Conservation (phyloP, 2,797 vertebrate species). For the Phrynocephalus vlangalii region DNA sequence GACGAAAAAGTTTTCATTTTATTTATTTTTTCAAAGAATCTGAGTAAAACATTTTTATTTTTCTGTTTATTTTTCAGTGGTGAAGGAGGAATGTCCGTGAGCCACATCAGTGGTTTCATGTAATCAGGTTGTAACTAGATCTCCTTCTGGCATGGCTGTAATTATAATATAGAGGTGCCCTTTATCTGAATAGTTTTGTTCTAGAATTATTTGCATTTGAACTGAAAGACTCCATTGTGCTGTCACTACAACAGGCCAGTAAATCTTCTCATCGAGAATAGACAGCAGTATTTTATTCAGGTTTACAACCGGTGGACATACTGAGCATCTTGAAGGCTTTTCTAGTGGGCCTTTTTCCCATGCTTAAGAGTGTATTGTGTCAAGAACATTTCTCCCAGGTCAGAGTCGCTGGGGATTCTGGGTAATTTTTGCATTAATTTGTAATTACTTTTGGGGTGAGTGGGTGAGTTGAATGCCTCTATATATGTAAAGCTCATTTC, state of each 20-base stretch:
- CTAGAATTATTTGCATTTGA: background rate
- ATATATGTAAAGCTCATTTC: background rate
- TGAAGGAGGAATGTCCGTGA: background rate
- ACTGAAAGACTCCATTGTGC: background rate
- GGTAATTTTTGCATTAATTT: slow-evolving; percentile 6
- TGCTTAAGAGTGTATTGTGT: slow-evolving; percentile 3
- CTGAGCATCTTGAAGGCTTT: slow-evolving; percentile 17
- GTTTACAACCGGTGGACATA: background rate
- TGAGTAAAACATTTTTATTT: background rate
- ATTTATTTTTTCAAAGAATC: background rate
- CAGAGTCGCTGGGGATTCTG: background rate
- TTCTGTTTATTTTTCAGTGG: background rate
- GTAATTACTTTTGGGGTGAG: background rate
- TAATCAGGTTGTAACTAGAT: slow-evolving; percentile 13
- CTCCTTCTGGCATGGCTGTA: background rate
- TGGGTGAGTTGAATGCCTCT: background rate
- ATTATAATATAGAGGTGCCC: slow-evolving; percentile 7
- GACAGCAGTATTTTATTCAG: background rate
- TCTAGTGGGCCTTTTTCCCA: slow-evolving; percentile 2
- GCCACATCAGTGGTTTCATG: slow-evolving; percentile 12
- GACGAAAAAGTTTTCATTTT: background rate
- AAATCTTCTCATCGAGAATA: background rate
- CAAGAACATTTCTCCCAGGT: background rate
- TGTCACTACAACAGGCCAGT: background rate
- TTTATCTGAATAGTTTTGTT: slow-evolving; percentile 28